Evolutionary conservation across 2,888 invertebrate species (phyloP).

Genomic region (Saturnia pavonia): DNA sequence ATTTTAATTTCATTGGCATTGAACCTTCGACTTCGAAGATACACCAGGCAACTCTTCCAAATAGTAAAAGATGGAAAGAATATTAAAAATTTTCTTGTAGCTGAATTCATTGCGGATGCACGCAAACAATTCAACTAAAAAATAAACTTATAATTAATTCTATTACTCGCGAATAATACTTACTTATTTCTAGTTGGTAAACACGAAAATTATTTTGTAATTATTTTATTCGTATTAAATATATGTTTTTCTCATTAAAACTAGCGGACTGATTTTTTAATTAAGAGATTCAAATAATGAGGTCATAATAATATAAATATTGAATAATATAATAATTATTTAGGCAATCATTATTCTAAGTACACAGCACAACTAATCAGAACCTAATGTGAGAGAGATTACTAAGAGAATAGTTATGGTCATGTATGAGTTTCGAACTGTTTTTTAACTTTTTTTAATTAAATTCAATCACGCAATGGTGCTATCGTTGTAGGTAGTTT

Average conservation of each 20-base stretch:
- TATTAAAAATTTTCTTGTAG: neutral
- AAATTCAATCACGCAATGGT: neutral
- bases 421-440: constrained; percentile 18
- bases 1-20: too few species aligned
- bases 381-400: constrained; percentile 72
- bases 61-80: too few species aligned
- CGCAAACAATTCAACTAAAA: constrained; percentile 8
- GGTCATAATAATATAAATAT: constrained; percentile 36
- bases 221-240: constrained; percentile 44
- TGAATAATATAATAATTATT: constrained; percentile 38
- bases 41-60: too few species aligned
- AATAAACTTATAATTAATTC: neutral
- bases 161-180: neutral
- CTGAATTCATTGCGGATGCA: neutral
- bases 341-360: constrained; percentile 67
- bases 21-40: too few species aligned
- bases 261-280: constrained; percentile 76
- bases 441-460: neutral
- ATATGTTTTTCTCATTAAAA: constrained; percentile 57
- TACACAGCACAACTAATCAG: constrained; percentile 80
- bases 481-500: neutral
- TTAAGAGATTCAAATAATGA: constrained; percentile 59
- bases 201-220: constrained; percentile 39
- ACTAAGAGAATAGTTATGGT: constrained; percentile 55
- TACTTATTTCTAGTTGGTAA: constrained; percentile 45